Evolutionary conservation across 2,888 invertebrate genomes (phyloP), one percentile per base, ranked within the genome.

Genomic region (Shargacucullia verbasci): DNA sequence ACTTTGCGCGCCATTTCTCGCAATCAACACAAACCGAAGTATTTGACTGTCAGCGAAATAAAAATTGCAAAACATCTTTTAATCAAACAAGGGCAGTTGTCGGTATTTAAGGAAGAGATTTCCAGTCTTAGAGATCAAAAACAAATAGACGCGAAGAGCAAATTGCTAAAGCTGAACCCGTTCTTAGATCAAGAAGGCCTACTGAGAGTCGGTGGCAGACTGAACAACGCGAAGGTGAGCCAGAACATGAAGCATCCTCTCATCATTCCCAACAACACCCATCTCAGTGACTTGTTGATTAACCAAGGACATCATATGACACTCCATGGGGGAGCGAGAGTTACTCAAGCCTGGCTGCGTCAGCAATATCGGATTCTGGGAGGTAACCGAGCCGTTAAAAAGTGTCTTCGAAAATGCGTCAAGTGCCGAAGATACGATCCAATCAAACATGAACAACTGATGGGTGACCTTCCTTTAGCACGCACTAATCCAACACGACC

Each of bases 391-490:
- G 13, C 13, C n/a, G 3, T 29, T 15, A 48, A 40, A 10, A 29
- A 1, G 12, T 39, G 31, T 20, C 5, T 48, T 9, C n/a, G 39
- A 31, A 48, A 6, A 39, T 40, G 39, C 6, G 39, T 48, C 6
- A 33, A 31, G 10, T 39, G 39, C 11, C 39, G 38, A 0, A 48
- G 39, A 10, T 8, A 6, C 0, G 31, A 2, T 20, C 31, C 10
- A 10, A 31, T 7, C 12, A 39, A 44, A 25, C 48, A 49, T n/a
- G 14, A 31, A 3, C 48, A 49, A 5, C 10, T 50, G 0, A 57
- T 57, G 56, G 49, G 49, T 7, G 45, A 40, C 2, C 10, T 57
- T 12, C 57, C 50, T 0, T 9, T n/a, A 1, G 45, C 57, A 12
- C 15, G 52, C 25, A 11, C 2, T 8, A 47, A 52, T 9, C 52